These are phyloP conservation scores for Cantharis flavilabris DNA, from an alignment of 2,888 invertebrate species.

Conservation along the genomic window DNA sequence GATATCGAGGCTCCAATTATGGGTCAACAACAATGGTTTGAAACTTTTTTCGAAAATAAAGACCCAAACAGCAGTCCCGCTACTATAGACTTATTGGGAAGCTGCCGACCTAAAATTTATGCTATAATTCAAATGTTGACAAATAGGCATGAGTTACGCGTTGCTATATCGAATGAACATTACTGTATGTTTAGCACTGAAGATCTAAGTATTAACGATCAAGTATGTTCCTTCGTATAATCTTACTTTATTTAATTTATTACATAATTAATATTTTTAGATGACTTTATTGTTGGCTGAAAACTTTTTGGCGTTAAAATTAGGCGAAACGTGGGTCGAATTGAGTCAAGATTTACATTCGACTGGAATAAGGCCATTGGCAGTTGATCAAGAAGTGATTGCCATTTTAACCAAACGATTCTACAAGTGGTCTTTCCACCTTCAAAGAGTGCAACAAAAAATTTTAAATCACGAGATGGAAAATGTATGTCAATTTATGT, in stretches of 20 bases:
- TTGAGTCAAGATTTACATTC: constrained; percentile 48
- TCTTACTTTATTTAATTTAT: too few species aligned
- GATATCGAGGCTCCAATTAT: constrained; percentile 50
- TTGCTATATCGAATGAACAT: constrained; percentile 48
- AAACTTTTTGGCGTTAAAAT: constrained; percentile 54
- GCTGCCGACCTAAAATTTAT: constrained; percentile 57
- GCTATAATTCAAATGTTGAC: constrained; percentile 52
- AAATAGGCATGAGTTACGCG: constrained; percentile 44
- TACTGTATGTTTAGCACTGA: constrained; percentile 49
- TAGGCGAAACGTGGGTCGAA: constrained; percentile 57
- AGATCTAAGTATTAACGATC: constrained; percentile 47
- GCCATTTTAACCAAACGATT: constrained; percentile 48
- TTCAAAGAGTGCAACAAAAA: constrained; percentile 48
- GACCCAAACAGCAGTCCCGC: constrained; percentile 47
- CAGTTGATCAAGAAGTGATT: constrained; percentile 51
- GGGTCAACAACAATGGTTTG: constrained; percentile 51
- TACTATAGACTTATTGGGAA: constrained; percentile 52
- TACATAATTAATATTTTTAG: constrained; percentile 38
- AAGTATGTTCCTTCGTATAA: constrained; percentile 37
- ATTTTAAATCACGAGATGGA: constrained; percentile 40
- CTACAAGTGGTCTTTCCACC: constrained; percentile 47
- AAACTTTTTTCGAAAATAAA: constrained; percentile 42
- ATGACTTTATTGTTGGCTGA: constrained; percentile 54
- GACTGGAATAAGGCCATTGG: constrained; percentile 48
- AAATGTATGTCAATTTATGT: constrained; percentile 30